Evolutionary conservation across 2,888 invertebrate species (phyloP), one percentile per base, ranked within the genome.

Genomic region (Philaethria dido): DNA sequence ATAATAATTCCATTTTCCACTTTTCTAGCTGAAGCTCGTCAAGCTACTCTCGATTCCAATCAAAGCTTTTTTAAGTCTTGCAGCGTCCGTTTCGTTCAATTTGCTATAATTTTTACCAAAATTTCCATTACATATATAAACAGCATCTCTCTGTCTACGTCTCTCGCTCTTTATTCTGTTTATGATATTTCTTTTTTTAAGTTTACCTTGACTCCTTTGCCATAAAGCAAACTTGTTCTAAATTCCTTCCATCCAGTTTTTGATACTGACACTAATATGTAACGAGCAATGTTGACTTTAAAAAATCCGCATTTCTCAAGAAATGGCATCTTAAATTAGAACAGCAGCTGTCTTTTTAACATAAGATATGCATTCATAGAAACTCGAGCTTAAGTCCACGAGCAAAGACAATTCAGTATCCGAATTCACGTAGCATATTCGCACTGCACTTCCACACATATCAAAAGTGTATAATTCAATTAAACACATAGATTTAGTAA

Each of bases 401-500:
- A n/a, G n/a, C n/a, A n/a, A n/a, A n/a, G n/a, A 2, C n/a, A 36
- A 42, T 13, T n/a, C n/a, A 13, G 9, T n/a, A 33, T 22, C 14
- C 36, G 42, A 20, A 14, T 44, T 29, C 18, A 2, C 18, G 39
- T 48, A n/a, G 6, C n/a, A 22, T 6, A 65, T 52, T 59, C 50
- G 64, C 50, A 65, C 50, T 65, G 50, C 50, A 50, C 18, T 42
- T 42, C 33, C 18, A 29, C 57, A 60, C 14, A 45, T 14, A 13
- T 52, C 29, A 18, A 59, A 59, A 60, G 18, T 44, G 22, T 25
- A 1, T 60, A 69, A 64, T 63, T 48, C 36, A 64, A 69, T 67
- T 69, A 61, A 36, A 48, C 25, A 57, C n/a, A 25, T 66, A 52
- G 45, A 62, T 62, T 29, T 52, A 50, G n/a, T 50, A 62, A 69